These are phyloP conservation scores for Amphilophus citrinellus DNA, from an alignment of 2,113 vertebrate species.

Conservation along the genomic window DNA sequence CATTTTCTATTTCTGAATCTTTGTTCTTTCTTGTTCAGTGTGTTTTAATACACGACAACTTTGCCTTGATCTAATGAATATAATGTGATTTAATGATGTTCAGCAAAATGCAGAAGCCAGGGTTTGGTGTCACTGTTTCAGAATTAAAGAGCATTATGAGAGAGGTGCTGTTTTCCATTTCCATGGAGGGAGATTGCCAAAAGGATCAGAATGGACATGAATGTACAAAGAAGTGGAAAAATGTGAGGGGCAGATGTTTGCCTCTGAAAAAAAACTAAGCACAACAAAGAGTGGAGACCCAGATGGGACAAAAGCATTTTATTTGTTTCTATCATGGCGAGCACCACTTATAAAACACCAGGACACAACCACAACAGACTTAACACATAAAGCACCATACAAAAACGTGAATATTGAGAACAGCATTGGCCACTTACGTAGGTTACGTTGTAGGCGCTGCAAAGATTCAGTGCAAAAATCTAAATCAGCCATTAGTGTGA, in stretches of 20 bases:
- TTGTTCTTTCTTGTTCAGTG: too few relatives aligned
- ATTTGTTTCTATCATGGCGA: background rate
- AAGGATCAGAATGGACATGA: background rate
- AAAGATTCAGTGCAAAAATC: background rate
- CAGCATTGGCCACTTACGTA: background rate
- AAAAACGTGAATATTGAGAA: background rate
- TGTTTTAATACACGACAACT: too few relatives aligned
- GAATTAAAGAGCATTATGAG: background rate
- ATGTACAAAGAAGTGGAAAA: conserved; percentile 4
- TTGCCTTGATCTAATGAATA: too few relatives aligned
- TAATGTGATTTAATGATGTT: too few relatives aligned
- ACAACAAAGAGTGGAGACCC: conserved; percentile 2
- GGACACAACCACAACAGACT: background rate
- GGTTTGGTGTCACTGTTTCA: background rate
- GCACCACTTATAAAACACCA: background rate
- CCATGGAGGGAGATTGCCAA: background rate
- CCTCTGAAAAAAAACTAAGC: background rate
- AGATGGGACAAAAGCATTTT: background rate
- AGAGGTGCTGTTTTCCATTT: background rate
- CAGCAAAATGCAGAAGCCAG: too few relatives aligned
- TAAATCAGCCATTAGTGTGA: background rate
- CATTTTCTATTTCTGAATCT: too few relatives aligned
- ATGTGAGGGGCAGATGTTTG: background rate
- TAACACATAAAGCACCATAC: background rate
- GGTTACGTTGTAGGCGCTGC: background rate